Evolutionary conservation across 2,888 invertebrate genomes (phyloP), one percentile per base, ranked within the genome.

Genomic region (Unio delphinus): DNA sequence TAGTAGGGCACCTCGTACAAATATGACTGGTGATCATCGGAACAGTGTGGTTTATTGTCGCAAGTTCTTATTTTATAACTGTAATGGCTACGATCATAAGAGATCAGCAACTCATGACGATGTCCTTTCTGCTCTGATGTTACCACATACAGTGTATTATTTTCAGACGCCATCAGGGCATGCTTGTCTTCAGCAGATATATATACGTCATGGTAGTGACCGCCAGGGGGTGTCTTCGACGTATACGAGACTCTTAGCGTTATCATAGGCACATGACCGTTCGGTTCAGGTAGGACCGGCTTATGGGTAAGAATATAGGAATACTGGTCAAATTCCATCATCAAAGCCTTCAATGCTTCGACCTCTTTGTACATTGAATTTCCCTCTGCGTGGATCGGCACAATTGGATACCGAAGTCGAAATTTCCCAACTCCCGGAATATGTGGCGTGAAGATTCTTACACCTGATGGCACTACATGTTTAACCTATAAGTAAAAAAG

Each of bases 321-420:
- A 65, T 75, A 69, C 2, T 54, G 64, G 3, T 55, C 62, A 28
- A 69, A 71, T 11, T 45, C 45, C 45, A 45, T 45, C 45, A 45
- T 45, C 45, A 45, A 45, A 45, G 45, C 45, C 62, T 80, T 76
- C 17, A 80, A 64, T 6, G 79, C 80, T 28, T 78, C 72, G 56
- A 86, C 55, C 64, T 86, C 84, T 64, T 85, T 85, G 78, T 80
- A 83, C 20, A 76, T 68, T 23, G 70, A 70, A 60, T 74, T 78
- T 26, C 85, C 84, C 58, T 86, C 86, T 17, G 69, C 76, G 65
- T 84, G 83, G 1, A 83, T 66, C 0, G 86, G 83, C 70, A 82
- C 70, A 23, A 87, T 76, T 2, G 86, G 86, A 64, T 80, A 87
- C 63, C 86, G 76, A 7, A 76, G 73, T 17, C 87, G 75, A 11